phyloP scores from a whole-genome alignment of 2,888 invertebrate species.

The Andrena fulva region DNA sequence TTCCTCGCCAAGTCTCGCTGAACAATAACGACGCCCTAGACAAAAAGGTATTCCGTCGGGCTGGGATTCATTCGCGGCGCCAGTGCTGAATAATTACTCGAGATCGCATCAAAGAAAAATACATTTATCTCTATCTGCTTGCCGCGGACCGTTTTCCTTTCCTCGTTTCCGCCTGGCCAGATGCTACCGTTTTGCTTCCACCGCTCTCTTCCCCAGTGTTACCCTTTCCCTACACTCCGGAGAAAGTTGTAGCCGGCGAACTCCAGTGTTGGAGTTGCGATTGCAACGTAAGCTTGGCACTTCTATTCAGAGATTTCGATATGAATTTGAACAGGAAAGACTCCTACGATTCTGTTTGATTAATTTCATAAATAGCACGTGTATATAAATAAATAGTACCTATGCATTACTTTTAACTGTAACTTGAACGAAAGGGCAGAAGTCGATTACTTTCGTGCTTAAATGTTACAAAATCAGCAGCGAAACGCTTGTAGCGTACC shows the following conservation, averaged over 20 bases:
- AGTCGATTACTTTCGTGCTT: conserved; percentile 1
- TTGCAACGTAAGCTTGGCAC: conserved; percentile 13
- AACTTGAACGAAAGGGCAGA: too few species aligned
- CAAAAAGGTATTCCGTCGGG: conserved; percentile 15
- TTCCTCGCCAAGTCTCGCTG: conserved; percentile 7
- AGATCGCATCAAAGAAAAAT: conserved; percentile 58
- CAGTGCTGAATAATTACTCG: conserved; percentile 62
- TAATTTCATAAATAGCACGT: too few species aligned
- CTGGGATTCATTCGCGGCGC: conserved; percentile 28
- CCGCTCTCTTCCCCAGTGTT: background rate
- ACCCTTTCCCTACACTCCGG: conserved; percentile 33
- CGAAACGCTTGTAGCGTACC: background rate
- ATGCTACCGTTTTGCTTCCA: conserved; percentile 20
- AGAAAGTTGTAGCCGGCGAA: conserved; percentile 2
- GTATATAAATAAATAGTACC: too few species aligned
- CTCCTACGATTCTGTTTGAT: too few species aligned
- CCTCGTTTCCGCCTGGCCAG: conserved; percentile 22
- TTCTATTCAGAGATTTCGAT: too few species aligned
- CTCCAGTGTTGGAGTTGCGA: conserved; percentile 29
- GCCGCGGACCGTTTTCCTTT: conserved; percentile 28
- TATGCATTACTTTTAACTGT: too few species aligned
- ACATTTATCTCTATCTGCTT: conserved; percentile 58
- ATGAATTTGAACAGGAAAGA: too few species aligned
- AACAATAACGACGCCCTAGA: conserved; percentile 12
- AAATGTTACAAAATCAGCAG: background rate